Conservation (phyloP, 2,113 vertebrate genomes). For the Dasyurus viverrinus region DNA sequence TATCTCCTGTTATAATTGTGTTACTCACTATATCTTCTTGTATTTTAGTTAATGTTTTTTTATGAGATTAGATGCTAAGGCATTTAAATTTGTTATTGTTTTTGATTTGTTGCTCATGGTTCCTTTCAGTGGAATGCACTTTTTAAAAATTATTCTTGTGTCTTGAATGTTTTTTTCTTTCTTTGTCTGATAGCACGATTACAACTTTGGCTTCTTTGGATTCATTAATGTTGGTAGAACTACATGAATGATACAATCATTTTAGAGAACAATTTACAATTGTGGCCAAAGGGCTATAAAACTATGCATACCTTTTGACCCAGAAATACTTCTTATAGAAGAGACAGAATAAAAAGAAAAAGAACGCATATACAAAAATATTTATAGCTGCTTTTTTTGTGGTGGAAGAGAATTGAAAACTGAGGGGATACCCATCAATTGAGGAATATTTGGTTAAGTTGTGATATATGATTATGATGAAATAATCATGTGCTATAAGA, state of each 20-base stretch:
- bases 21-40: background rate
- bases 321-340: background rate
- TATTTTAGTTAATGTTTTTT: background rate
- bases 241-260: background rate
- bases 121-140: background rate
- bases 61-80: background rate
- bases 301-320: background rate
- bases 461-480: background rate
- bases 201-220: background rate
- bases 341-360: background rate
- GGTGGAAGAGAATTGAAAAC: background rate
- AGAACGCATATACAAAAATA: background rate
- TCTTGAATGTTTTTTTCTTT: background rate
- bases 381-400: background rate
- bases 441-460: background rate
- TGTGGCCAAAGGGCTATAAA: background rate
- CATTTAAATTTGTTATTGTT: background rate
- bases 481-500: background rate
- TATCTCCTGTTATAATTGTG: background rate
- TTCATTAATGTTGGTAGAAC: background rate
- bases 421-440: background rate
- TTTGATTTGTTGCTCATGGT: constrained; percentile 40
- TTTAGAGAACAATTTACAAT: background rate
- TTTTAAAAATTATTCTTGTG: background rate
- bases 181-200: background rate